Evolutionary conservation across 2,113 vertebrate species (phyloP), one percentile per base, ranked within the genome.

Genomic region (Steatornis caripensis): DNA sequence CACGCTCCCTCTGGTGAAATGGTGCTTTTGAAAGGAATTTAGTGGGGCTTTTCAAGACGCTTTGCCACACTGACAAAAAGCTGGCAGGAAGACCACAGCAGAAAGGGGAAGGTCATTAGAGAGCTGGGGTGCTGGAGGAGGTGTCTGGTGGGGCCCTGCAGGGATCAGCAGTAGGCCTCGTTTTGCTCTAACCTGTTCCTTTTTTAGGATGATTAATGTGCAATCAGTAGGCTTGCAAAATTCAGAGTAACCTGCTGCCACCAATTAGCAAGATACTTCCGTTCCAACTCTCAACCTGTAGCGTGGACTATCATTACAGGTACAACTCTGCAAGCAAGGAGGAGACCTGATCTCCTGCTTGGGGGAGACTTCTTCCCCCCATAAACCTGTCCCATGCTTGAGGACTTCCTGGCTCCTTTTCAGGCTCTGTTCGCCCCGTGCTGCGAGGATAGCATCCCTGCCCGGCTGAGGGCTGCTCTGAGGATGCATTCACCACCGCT

Each of bases 191-290:
- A 69, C 77, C 62, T 66, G 6, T n/a, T 87, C 71, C 68, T 48
- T 83, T 92, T 91, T 54, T 34, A 62, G 76, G 60, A 65, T 78
- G 81, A 94, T 81, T 84, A 86, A 77, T 23, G 51, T 29, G 32
- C 15, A 51, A 86, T 74, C 48, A 66, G 37, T 39, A 55, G 69
- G 70, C 87, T 92, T 87, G 81, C 76, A 92, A 86, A 95, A 80
- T 91, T 90, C 69, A 77, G 83, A 84, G 8, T 89, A 95, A 95
- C 90, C 87, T 81, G 86, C 89, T 95, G 93, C 95, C 85, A 94
- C 89, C 88, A 96, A 84, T 91, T 95, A 94, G 57, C 9, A 18
- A 75, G 91, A 7, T 80, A 61, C 89, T 96, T 96, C 69, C 0
- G 1, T 80, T 74, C 84, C 87, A 64, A 75, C 55, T 93, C 46